Conservation (phyloP, 2,888 invertebrate genomes). For the Catotricha subobsoleta region DNA sequence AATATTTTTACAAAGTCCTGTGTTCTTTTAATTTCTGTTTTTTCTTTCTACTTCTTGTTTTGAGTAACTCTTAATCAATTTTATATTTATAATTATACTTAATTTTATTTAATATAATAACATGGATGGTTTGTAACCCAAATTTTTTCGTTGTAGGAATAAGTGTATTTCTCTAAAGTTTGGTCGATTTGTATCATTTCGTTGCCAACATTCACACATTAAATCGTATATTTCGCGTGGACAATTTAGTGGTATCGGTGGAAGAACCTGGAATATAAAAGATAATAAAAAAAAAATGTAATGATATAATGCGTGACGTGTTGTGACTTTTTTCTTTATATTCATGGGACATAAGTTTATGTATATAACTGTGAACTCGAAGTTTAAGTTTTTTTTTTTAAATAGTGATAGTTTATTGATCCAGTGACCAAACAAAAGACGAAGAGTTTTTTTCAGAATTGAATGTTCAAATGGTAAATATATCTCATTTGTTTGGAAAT, state of each 20-base stretch:
- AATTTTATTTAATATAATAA: neutral
- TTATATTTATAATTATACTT: neutral
- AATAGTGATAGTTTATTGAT: too few relatives aligned
- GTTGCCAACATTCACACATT: constrained; percentile 75
- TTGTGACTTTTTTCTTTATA: too few relatives aligned
- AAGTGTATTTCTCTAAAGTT: constrained; percentile 70
- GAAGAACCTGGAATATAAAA: constrained; percentile 28
- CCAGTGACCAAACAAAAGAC: too few relatives aligned
- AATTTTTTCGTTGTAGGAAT: constrained; percentile 62
- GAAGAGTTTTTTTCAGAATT: too few relatives aligned
- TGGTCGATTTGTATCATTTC: constrained; percentile 56
- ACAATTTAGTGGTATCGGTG: constrained; percentile 56
- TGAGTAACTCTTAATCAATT: neutral
- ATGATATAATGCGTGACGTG: too few relatives aligned
- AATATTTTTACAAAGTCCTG: constrained; percentile 1
- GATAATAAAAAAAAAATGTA: neutral
- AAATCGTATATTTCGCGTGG: constrained; percentile 72
- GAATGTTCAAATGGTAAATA: too few relatives aligned
- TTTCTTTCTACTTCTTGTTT: neutral
- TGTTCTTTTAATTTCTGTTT: neutral
- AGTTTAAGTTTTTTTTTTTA: too few relatives aligned
- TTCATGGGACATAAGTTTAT: too few relatives aligned
- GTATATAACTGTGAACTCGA: too few relatives aligned
- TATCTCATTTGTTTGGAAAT: too few relatives aligned
- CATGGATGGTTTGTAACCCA: constrained; percentile 31